Percentiles rank a stretch among this genome's conserved stretches.
Conservation (phyloP, 2,797 vertebrate species). For the Tympanoctomys barrerae region DNA sequence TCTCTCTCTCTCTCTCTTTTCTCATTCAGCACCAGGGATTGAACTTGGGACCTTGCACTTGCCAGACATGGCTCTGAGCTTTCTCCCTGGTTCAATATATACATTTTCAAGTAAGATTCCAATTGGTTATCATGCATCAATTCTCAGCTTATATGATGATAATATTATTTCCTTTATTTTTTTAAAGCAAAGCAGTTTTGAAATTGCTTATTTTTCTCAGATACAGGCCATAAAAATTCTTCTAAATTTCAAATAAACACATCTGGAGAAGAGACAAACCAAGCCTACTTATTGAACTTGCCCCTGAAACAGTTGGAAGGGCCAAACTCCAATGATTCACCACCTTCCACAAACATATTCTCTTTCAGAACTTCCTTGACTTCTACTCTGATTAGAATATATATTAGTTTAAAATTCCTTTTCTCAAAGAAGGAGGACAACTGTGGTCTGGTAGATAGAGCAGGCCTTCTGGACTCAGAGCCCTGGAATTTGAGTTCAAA, state of each 20-base stretch:
- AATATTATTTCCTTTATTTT: not conserved
- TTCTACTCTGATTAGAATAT: slow-evolving; percentile 15
- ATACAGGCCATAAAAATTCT: not conserved
- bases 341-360: not conserved
- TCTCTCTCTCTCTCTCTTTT: too few species aligned
- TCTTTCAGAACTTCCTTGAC: not conserved
- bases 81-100: not conserved
- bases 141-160: not conserved
- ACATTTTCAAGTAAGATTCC: slow-evolving; percentile 8
- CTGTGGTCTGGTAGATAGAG: not conserved
- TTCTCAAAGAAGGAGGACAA: not conserved
- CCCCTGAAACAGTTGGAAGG: not conserved
- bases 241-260: not conserved
- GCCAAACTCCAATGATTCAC: not conserved
- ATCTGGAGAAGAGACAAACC: not conserved
- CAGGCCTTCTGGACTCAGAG: not conserved
- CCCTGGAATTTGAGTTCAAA: not conserved
- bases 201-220: not conserved
- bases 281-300: not conserved
- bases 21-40: too few species aligned
- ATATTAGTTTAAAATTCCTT: not conserved
- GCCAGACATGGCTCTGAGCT: too few species aligned
- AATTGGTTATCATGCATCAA: not conserved
- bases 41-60: too few species aligned
- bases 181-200: not conserved